Evolutionary conservation across 2,888 invertebrate species (phyloP), one percentile per base, ranked within the genome.

Genomic region (Drosophila emarginata): DNA sequence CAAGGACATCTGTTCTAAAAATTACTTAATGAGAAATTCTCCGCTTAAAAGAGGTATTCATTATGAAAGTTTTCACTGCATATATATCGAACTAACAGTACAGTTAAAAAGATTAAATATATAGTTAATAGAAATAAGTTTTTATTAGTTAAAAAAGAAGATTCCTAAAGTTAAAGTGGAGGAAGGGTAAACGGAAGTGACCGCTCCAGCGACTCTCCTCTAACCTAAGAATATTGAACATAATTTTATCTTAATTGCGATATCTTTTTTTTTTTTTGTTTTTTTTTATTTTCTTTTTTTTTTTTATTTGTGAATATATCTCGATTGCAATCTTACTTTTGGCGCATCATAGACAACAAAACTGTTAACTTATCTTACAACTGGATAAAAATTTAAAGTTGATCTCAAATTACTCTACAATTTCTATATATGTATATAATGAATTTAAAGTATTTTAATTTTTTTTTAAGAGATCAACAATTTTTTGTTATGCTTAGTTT

Each of bases 241-340:
- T n/a, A 76, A 77, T 62, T 80, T 88, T 84, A 84, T 84, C 83
- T 84, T 84, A 84, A 84, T 84, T 84, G 83, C 83, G 86, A 83
- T 88, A 84, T 84, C 83, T 77, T 37, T 26, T 26, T 37, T 37
- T 37, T n/a, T n/a, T 37, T n/a, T 37, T 37, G 12, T 36, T 36
- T 12, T 12, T 36, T 36, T 36, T 36, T 5, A n/a, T n/a, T 77
- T 37, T n/a, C n/a, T n/a, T n/a, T n/a, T n/a, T n/a, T n/a, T n/a
- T n/a, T n/a, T n/a, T 1, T 11, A 12, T 36, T 4, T 36, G 11
- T 54, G 72, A 58, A 77, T 64, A 83, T 88, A 84, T 80, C 83
- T 76, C 71, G 83, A 88, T 84, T 72, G 78, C 83, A 83, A 84
- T 83, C 82, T 76, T 76, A 32, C 32, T 53, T 68, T 11, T 50